Evolutionary conservation across 2,113 vertebrate species (phyloP), one percentile per base, ranked within the genome.

Genomic region (Osmerus eperlanus): DNA sequence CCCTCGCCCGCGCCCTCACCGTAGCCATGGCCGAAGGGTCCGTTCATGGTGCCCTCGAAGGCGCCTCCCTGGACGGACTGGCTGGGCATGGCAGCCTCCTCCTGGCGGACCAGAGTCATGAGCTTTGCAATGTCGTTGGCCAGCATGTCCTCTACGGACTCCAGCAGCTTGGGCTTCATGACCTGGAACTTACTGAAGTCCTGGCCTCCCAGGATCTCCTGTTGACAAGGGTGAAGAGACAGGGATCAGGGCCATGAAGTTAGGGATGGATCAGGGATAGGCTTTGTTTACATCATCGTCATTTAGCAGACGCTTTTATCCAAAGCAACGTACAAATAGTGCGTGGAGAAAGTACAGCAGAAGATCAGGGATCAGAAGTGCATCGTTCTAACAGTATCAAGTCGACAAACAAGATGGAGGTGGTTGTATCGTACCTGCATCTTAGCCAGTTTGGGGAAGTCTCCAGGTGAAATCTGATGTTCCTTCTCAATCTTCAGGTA

Each of bases 91-190:
- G 85, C 77, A 2, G 92, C 87, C 77, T 94, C 93, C 79, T 94
- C 93, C 80, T 94, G 92, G 14, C 93, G 88, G 71, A 94, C 92
- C 83, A 94, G 82, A 25, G 91, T 91, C 93, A 94, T 94, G 16
- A 94, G 88, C 23, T 88, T 90, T 1, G 93, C 92, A 0, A 94
- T 94, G 82, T 94, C 93, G 0, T 92, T 92, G 67, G 91, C 89
- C 54, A 94, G 78, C 92, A 94, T 92, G 79, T 94, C 93, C 1
- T 94, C 91, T 65, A 94, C 93, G 0, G 86, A 76, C 18, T 94
- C 93, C 84, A 94, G 72, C 62, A 94, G 82, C 78, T 93, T 93
- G 29, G 88, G 90, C 76, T 93, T 94, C 62, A 94, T 51, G 15
- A 81, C 67, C 85, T 92, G 93, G 85, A 94, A 94, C 72, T 92